Evolutionary conservation across 2,113 vertebrate genomes (phyloP).

Genomic region (Tupaia tana): DNA sequence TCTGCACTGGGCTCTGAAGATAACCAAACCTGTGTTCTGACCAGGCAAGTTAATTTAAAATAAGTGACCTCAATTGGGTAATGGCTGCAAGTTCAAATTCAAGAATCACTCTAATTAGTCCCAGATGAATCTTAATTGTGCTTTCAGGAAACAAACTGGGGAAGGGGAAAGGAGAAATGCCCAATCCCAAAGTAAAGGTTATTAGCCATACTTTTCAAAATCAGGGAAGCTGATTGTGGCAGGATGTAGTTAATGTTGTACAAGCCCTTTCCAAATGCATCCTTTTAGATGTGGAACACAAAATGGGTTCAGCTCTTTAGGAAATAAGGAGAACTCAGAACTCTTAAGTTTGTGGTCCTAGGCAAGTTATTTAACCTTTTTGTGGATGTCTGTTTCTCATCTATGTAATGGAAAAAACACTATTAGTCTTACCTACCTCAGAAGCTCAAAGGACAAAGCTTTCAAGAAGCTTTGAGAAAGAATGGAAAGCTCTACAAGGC

Average conservation of each 20-base stretch:
- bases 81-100: conserved; percentile 79
- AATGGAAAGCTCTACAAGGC: not conserved
- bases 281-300: not conserved
- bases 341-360: conserved; percentile 24
- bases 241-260: conserved; percentile 35
- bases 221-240: not conserved
- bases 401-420: not conserved
- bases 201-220: conserved; percentile 48
- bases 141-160: conserved; percentile 63
- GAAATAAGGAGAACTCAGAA: not conserved
- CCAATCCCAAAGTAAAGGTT: conserved; percentile 55
- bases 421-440: not conserved
- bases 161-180: conserved; percentile 41
- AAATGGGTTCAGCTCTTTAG: conserved; percentile 8
- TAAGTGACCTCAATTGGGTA: conserved; percentile 77
- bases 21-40: conserved; percentile 79
- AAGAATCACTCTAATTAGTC: conserved; percentile 74
- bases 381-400: not conserved
- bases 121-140: conserved; percentile 77
- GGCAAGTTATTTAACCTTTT: not conserved
- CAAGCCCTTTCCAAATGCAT: conserved; percentile 42
- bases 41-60: conserved; percentile 81
- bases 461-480: conserved; percentile 39
- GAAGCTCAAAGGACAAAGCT: conserved; percentile 5
- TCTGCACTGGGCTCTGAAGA: conserved; percentile 68